Percentiles rank a stretch among this genome's conserved stretches.
Conservation (phyloP, 2,888 invertebrate species). For the Aporophyla lueneburgensis region DNA sequence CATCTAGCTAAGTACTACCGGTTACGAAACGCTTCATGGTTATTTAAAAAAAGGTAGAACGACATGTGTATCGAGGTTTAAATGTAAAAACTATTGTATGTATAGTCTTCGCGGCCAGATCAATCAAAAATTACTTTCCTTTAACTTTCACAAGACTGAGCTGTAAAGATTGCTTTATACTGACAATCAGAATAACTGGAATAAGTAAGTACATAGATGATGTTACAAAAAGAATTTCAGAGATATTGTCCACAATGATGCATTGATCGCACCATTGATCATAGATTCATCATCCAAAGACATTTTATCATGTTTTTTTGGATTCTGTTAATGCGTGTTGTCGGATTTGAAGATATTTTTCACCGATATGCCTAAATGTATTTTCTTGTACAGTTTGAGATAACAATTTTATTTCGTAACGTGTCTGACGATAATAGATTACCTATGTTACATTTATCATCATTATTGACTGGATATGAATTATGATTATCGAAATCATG, state of each 20-base stretch:
- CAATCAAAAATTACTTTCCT: slow-evolving; percentile 40
- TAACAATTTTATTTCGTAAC: background rate
- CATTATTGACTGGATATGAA: background rate
- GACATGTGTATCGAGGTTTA: background rate
- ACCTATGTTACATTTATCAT: background rate
- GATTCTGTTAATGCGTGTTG: slow-evolving; percentile 40
- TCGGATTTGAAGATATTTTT: slow-evolving; percentile 27
- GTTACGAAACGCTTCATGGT: slow-evolving; percentile 23
- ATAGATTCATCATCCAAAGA: slow-evolving; percentile 52
- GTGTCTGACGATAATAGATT: background rate
- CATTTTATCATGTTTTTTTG: slow-evolving; percentile 40
- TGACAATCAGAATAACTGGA: slow-evolving; percentile 26
- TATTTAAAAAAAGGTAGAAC: slow-evolving; percentile 23
- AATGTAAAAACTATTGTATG: slow-evolving; percentile 18
- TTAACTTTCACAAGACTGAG: slow-evolving; percentile 48
- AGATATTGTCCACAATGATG: slow-evolving; percentile 54
- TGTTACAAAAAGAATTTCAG: slow-evolving; percentile 38
- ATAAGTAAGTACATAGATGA: slow-evolving; percentile 31
- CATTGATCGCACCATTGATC: slow-evolving; percentile 61
- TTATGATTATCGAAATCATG: background rate
- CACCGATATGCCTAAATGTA: slow-evolving; percentile 10
- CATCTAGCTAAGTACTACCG: background rate
- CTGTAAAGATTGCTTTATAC: slow-evolving; percentile 17
- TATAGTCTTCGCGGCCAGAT: slow-evolving; percentile 22
- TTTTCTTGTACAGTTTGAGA: background rate